Evolutionary conservation across 2,888 invertebrate species (phyloP).

Genomic region (Exephanes ischioxanthus): DNA sequence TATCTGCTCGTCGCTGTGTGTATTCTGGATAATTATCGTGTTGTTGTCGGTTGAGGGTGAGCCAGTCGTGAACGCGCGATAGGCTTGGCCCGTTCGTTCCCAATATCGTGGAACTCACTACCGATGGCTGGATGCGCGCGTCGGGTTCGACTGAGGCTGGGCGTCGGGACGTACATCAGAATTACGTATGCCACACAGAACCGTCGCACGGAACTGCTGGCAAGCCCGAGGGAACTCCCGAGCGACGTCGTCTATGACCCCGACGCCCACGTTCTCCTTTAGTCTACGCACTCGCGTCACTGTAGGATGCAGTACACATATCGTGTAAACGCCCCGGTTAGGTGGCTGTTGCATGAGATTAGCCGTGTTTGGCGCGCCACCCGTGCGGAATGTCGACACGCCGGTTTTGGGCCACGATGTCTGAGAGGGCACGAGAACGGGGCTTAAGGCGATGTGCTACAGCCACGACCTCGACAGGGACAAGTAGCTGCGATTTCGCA

Average conservation of each 20-base stretch:
- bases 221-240: conserved; percentile 40
- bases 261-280: conserved; percentile 37
- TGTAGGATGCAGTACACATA: conserved; percentile 27
- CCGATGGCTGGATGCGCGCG: conserved; percentile 27
- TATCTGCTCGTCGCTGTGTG: conserved; percentile 34
- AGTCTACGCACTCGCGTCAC: conserved; percentile 38
- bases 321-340: conserved; percentile 60
- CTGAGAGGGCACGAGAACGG: conserved; percentile 34
- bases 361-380: conserved; percentile 59
- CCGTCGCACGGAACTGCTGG: conserved; percentile 36
- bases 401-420: conserved; percentile 42
- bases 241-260: conserved; percentile 32
- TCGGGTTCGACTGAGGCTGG: conserved; percentile 21
- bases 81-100: conserved; percentile 37
- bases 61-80: conserved; percentile 56
- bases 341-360: conserved; percentile 55
- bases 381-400: conserved; percentile 53
- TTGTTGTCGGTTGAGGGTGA: conserved; percentile 10
- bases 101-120: conserved; percentile 2
- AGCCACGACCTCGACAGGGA: not conserved
- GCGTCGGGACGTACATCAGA: conserved; percentile 42
- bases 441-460: not conserved
- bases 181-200: conserved; percentile 53
- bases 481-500: not conserved
- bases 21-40: conserved; percentile 51